Evolutionary conservation across 2,113 vertebrate genomes (phyloP).

Genomic region (Melanerpes formicivorus): DNA sequence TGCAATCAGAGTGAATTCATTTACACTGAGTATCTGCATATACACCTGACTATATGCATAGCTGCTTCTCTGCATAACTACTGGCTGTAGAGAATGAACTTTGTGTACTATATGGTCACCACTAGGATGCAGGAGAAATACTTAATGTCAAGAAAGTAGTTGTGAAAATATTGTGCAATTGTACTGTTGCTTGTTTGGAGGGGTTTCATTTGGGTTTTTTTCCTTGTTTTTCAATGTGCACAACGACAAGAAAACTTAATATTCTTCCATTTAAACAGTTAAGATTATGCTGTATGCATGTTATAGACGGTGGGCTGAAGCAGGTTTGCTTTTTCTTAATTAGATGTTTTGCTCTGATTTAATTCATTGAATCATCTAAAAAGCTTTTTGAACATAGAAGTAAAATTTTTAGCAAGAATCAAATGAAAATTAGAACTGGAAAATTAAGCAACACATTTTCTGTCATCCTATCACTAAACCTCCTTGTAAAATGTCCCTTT

Average conservation of each 20-base stretch:
- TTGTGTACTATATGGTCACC: background rate
- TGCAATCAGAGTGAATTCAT: conserved; percentile 4
- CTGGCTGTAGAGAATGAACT: background rate
- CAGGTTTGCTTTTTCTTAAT: background rate
- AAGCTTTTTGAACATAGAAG: background rate
- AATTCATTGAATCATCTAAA: background rate
- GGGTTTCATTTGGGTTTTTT: too few species aligned
- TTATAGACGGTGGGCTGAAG: background rate
- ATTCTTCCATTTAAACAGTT: background rate
- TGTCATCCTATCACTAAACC: too few species aligned
- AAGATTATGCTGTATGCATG: background rate
- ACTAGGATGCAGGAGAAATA: background rate
- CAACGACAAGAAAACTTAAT: background rate
- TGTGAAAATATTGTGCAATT: background rate
- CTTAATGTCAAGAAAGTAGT: background rate
- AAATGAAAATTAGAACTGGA: background rate
- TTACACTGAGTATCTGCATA: background rate
- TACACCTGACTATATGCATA: background rate
- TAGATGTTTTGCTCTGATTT: background rate
- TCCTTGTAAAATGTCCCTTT: too few species aligned
- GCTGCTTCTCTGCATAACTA: background rate
- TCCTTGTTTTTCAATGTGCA: background rate
- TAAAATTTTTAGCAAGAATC: background rate
- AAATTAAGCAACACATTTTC: background rate
- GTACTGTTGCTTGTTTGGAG: background rate